Evolutionary conservation across 2,888 invertebrate genomes (phyloP), one percentile per base, ranked within the genome.

Genomic region (Panzeria rudis): DNA sequence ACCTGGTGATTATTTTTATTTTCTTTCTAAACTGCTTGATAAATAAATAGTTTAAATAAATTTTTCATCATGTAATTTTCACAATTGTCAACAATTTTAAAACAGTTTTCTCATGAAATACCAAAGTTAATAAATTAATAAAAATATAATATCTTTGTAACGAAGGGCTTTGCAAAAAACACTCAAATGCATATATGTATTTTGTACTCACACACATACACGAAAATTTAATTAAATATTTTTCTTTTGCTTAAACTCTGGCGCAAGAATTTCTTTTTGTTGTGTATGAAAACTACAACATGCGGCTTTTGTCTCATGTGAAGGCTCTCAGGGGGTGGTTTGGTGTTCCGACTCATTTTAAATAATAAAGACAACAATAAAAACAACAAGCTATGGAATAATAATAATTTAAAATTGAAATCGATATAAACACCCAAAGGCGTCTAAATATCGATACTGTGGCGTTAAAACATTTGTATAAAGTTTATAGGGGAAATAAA

Each of bases 381-480:
- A 20, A 44, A 64, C 25, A 66, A 20, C 15, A 32, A n/a, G 6
- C 5, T 54, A 41, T 41, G 6, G 3, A 66, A 66, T 35, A 54
- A 56, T 76, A 44, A 75, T n/a, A n/a, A 54, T 71, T 52, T 64
- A 62, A 23, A 62, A 56, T 5, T 73, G 59, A 50, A 72, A 66
- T 73, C 66, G 38, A 80, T 80, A 73, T 41, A 66, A 56, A 50
- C 17, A 73, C 44, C 56, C 56, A 32, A 64, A 44, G 77, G 68
- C 47, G 47, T 54, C 44, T 32, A 5, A 44, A 38, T 73, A 44
- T 44, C 32, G 44, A 15, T 66, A 38, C 11, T 7, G 32, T 41
- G 8, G 7, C 23, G 15, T 9, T 56, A 47, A 35, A 61, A 23
- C 56, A 20, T 52, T 35, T 52, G 54, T 38, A n/a, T 23, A 29